Percentiles rank a stretch among this genome's conserved stretches.
Conservation (phyloP, 2,888 invertebrate genomes). For the Diarsia mendica region DNA sequence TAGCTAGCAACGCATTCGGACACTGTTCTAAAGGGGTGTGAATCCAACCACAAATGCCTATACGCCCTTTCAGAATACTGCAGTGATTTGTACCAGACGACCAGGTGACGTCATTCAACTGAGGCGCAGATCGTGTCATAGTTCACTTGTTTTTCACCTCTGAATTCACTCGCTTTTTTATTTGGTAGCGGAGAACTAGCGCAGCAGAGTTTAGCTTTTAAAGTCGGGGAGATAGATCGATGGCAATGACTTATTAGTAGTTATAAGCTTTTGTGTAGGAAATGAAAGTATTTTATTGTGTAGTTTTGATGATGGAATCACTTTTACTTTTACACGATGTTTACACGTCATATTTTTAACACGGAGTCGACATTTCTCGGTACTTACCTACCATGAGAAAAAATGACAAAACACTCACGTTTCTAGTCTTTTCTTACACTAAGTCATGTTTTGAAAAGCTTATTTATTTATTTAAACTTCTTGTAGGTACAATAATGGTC, state of each 20-base stretch:
- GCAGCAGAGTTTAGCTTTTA: conserved; percentile 14
- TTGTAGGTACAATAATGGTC: too few relatives aligned
- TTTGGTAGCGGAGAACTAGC: conserved; percentile 33
- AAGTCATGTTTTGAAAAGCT: not conserved
- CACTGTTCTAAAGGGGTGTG: conserved; percentile 36
- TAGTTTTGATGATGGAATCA: not conserved
- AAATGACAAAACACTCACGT: not conserved
- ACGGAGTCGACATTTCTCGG: not conserved
- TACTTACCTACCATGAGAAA: not conserved
- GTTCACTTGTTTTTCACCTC: conserved; percentile 56
- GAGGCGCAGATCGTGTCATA: conserved; percentile 48
- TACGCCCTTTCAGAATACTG: conserved; percentile 35
- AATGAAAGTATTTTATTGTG: not conserved
- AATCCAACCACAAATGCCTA: conserved; percentile 44
- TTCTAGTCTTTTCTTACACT: not conserved
- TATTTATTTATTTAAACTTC: too few relatives aligned
- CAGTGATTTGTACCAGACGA: conserved; percentile 41
- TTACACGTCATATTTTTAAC: not conserved
- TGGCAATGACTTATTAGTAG: conserved; percentile 15
- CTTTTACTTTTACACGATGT: too few relatives aligned
- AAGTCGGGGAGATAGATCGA: conserved; percentile 17
- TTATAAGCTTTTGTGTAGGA: not conserved
- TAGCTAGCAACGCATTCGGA: conserved; percentile 20
- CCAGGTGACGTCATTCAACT: conserved; percentile 39
- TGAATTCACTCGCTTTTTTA: conserved; percentile 50